These are phyloP conservation scores for Hormiphora californensis DNA, from an alignment of 37 sponge, comb jelly and placozoan genomes.

Conservation along the genomic window DNA sequence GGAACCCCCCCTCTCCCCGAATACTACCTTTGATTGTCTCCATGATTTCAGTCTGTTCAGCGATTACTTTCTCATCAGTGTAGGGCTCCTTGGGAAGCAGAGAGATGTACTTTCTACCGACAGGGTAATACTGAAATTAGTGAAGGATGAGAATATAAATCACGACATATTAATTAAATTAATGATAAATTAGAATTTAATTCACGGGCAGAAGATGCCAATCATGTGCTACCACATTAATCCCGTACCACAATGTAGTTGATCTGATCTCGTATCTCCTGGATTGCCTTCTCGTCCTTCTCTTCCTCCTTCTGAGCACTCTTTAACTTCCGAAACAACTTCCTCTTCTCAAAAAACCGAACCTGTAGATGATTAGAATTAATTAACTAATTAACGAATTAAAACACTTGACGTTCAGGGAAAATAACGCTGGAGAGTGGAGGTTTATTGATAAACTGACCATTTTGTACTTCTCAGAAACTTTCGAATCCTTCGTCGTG, in stretches of 20 bases:
- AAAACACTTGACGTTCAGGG: too few species aligned
- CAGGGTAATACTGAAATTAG: constrained; percentile 32
- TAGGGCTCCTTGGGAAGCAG: constrained; percentile 39
- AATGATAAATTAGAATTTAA: not conserved
- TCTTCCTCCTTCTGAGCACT: not conserved
- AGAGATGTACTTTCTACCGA: constrained; percentile 42
- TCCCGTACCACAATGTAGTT: constrained; percentile 40
- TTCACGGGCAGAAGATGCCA: not conserved
- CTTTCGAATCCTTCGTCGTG: not conserved
- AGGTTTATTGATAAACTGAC: not conserved
- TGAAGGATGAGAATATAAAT: not conserved
- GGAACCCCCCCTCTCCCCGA: too few species aligned
- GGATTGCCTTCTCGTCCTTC: not conserved
- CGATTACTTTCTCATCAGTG: not conserved
- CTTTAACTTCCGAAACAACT: constrained; percentile 29
- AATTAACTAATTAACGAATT: not conserved
- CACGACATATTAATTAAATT: not conserved
- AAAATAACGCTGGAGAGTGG: too few species aligned
- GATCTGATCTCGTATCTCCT: constrained; percentile 43
- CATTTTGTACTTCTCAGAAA: constrained; percentile 53
- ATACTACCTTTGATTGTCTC: not conserved
- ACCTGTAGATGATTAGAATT: not conserved
- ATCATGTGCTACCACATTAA: not conserved
- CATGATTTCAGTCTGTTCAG: not conserved
- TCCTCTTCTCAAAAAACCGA: constrained; percentile 41